Evolutionary conservation across 2,113 vertebrate species (phyloP).

Genomic region (Labrus mixtus): DNA sequence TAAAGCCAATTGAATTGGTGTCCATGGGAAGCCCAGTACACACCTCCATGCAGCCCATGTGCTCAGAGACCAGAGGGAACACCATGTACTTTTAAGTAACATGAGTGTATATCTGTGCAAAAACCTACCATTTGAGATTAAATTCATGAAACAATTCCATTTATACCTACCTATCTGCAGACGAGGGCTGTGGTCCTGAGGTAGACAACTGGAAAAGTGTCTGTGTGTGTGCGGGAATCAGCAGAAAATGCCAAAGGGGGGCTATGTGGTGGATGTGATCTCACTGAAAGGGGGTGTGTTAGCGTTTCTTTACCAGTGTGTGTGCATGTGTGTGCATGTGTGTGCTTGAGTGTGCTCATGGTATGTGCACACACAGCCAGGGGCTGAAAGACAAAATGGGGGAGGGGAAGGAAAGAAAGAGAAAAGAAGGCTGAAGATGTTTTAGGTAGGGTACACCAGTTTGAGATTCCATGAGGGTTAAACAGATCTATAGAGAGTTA

Average conservation of each 20-base stretch:
- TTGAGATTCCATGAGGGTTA: constrained; percentile 12
- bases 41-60: constrained; percentile 9
- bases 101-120: neutral
- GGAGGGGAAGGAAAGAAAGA: neutral
- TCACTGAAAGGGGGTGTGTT: constrained; percentile 27
- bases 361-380: constrained; percentile 8
- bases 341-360: neutral
- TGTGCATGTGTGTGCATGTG: constrained; percentile 6
- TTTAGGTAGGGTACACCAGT: constrained; percentile 1
- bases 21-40: neutral
- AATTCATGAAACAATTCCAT: constrained; percentile 4
- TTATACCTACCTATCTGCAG: constrained; percentile 58
- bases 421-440: neutral
- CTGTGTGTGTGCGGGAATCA: constrained; percentile 18
- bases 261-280: constrained; percentile 15
- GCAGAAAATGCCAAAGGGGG: constrained; percentile 3
- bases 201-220: constrained; percentile 5
- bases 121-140: neutral
- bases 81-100: constrained; percentile 48
- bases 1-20: neutral
- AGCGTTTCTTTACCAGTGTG: constrained; percentile 2
- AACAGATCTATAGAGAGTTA: neutral
- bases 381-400: constrained; percentile 5
- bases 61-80: constrained; percentile 34
- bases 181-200: constrained; percentile 46